Conservation (phyloP, 2,113 vertebrate species). For the Rhadina sibilatrix region DNA sequence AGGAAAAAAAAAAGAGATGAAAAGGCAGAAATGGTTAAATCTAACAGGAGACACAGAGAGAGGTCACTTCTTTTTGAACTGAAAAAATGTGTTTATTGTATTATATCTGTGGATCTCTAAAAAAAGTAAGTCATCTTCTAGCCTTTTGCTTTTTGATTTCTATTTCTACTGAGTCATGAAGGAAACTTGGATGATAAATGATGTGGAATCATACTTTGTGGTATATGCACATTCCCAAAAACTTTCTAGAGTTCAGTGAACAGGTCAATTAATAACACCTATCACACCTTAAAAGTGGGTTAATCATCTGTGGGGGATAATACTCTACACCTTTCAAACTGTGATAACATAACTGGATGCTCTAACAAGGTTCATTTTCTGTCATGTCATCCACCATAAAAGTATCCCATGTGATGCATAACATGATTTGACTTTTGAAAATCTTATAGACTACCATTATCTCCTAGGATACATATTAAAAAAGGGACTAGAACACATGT, state of each 20-base stretch:
- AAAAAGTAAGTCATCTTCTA: not conserved
- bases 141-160: slow-evolving; percentile 7
- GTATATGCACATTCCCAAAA: not conserved
- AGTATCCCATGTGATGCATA: not conserved
- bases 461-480: not conserved
- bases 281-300: slow-evolving; percentile 6
- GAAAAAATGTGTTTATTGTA: not conserved
- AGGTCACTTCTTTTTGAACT: not conserved
- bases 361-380: slow-evolving; percentile 29
- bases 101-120: not conserved
- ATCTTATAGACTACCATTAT: not conserved
- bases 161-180: slow-evolving; percentile 9
- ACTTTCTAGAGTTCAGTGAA: slow-evolving; percentile 22
- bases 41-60: not conserved
- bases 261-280: slow-evolving; percentile 43
- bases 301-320: slow-evolving; percentile 27
- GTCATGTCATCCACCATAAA: not conserved
- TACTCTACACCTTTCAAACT: not conserved
- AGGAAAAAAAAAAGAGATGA: not conserved
- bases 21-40: not conserved
- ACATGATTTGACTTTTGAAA: slow-evolving; percentile 23
- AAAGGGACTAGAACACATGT: not conserved
- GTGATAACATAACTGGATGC: not conserved
- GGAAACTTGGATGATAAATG: not conserved
- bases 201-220: not conserved